Conservation (phyloP, 2,888 invertebrate genomes). For the Macrostomum cliftonense region DNA sequence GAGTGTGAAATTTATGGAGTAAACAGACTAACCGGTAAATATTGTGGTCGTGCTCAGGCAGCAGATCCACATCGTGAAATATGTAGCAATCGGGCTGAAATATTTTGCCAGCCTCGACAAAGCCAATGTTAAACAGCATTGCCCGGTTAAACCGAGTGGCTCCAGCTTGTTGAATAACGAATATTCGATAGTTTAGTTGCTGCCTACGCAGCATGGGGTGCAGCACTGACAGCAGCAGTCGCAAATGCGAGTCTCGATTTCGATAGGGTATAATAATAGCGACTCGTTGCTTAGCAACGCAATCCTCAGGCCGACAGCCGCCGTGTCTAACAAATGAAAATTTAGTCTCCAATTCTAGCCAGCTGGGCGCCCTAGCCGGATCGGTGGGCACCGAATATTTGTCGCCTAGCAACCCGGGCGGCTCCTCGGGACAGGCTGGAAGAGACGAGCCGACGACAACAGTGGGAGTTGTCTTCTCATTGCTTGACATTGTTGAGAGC, state of each 20-base stretch:
- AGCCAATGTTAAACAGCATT: conserved; percentile 88
- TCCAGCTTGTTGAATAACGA: conserved; percentile 62
- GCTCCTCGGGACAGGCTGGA: no score
- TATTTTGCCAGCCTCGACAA: conserved; percentile 54
- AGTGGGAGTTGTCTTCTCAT: no score
- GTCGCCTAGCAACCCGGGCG: no score
- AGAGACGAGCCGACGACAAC: no score
- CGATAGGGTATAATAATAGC: conserved; percentile 84
- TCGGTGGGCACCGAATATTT: no score
- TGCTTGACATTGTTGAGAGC: no score
- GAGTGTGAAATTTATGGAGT: no score
- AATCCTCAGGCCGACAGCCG: conserved; percentile 53
- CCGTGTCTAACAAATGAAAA: conserved; percentile 13
- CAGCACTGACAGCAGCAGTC: conserved; percentile 70
- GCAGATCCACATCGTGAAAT: conserved; percentile 82
- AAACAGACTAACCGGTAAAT: conserved; percentile 52
- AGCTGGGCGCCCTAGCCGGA: no score
- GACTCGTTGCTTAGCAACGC: conserved; percentile 51
- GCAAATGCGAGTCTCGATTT: conserved; percentile 61
- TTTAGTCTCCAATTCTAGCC: no score
- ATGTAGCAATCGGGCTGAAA: conserved; percentile 51
- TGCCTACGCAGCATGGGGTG: conserved; percentile 78
- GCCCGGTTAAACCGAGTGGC: conserved; percentile 59
- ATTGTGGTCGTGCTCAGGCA: conserved; percentile 77
- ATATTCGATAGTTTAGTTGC: conserved; percentile 78